These are phyloP conservation scores for Balanococcus diminutus DNA, from an alignment of 2,888 invertebrate genomes.

Conservation along the genomic window DNA sequence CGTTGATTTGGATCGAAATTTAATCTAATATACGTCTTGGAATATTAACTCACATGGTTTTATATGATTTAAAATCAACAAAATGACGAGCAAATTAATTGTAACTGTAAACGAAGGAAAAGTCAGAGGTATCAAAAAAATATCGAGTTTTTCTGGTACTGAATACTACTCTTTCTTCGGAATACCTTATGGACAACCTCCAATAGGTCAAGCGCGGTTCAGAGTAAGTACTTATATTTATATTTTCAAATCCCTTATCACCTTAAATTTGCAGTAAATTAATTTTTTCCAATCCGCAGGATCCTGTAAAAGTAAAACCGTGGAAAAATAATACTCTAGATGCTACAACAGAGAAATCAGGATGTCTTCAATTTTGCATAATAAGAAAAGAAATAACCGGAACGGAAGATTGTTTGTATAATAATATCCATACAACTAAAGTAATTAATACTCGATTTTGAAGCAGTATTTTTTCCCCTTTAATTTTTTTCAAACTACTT, in stretches of 20 bases:
- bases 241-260: neutral
- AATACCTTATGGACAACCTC: neutral
- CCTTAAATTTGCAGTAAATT: neutral
- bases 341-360: neutral
- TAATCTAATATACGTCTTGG: no score
- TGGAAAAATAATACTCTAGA: neutral
- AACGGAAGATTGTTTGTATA: neutral
- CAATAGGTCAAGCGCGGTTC: neutral
- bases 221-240: neutral
- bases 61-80: no score
- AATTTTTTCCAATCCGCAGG: neutral
- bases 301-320: neutral
- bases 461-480: no score
- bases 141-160: neutral
- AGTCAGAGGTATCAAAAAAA: neutral
- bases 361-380: neutral
- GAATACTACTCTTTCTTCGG: conserved; percentile 6
- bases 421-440: neutral
- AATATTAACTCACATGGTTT: no score
- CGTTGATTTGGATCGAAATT: no score
- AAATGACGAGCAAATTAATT: neutral
- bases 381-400: neutral
- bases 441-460: no score
- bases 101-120: neutral
- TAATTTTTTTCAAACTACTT: no score